These are phyloP conservation scores for Betta splendens DNA, from an alignment of 2,797 vertebrate species.

Conservation along the genomic window DNA sequence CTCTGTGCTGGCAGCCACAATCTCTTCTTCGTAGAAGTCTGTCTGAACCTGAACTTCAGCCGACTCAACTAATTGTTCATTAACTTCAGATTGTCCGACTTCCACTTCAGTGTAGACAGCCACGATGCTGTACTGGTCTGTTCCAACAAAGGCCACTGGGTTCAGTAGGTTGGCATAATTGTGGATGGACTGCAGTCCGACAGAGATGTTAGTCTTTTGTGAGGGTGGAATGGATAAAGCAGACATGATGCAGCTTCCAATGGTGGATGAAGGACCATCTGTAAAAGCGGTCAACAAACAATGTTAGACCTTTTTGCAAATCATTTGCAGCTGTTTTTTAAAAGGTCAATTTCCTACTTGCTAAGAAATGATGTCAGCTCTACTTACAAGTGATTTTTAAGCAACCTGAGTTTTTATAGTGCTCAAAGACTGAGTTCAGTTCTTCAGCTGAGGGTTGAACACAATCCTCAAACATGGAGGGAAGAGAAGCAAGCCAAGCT, in stretches of 20 bases:
- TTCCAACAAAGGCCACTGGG: constrained; percentile 56
- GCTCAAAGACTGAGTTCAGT: constrained; percentile 60
- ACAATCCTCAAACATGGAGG: constrained; percentile 67
- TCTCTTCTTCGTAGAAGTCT: constrained; percentile 64
- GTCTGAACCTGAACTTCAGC: constrained; percentile 56
- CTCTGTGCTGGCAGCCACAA: constrained; percentile 33
- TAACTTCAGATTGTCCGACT: constrained; percentile 53
- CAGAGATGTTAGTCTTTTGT: constrained; percentile 69
- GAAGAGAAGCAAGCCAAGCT: constrained; percentile 72
- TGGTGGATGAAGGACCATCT: constrained; percentile 64
- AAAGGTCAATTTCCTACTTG: neutral
- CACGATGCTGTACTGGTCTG: constrained; percentile 72
- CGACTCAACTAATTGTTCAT: constrained; percentile 38
- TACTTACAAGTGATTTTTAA: constrained; percentile 68
- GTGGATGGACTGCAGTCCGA: constrained; percentile 53
- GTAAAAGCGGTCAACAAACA: constrained; percentile 1
- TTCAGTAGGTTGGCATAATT: constrained; percentile 66
- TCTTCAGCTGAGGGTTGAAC: constrained; percentile 64
- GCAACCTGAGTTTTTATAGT: constrained; percentile 62
- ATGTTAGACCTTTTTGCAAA: neutral
- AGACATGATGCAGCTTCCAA: constrained; percentile 77
- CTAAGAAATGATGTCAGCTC: neutral
- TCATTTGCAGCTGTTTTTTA: too few species aligned
- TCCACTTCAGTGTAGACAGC: constrained; percentile 79
- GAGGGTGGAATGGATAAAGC: constrained; percentile 77